Evolutionary conservation across 2,113 vertebrate species (phyloP), one percentile per base, ranked within the genome.

Genomic region (Paradoxurus hermaphroditus): DNA sequence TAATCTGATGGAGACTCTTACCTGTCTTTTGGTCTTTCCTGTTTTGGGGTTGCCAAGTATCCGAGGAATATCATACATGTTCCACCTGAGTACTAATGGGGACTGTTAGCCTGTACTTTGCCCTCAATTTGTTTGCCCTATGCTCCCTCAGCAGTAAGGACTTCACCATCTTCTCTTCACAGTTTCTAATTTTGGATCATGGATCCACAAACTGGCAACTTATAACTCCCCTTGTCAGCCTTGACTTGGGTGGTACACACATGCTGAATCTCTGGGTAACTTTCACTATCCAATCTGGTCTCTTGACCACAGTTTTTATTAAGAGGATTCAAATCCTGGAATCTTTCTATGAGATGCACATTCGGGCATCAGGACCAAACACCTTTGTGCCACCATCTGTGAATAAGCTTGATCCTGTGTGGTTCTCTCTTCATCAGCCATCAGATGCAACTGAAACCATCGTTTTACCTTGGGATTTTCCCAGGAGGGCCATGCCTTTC

Each of bases 201-300:
- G 21, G 0, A 13, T 83, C 75, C 18, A 39, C 31, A 49, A 36
- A 90, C 44, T 49, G 16, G 23, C n/a, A n/a, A 29, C 23, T n/a
- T 53, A 25, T 0, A 67, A 23, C 27, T 75, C 4, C 5, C 1
- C 13, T 19, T 15, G 5, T 25, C 23, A 86, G 21, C 10, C 2
- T 5, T 87, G 29, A 41, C 5, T 81, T 19, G 25, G 1, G 2
- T 25, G 25, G 5, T 36, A 36, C 8, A 29, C 6, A 1, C 39
- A 36, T 13, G 5, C 12, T 49, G 7, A 62, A 19, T 56, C 49
- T 85, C 62, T 36, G 18, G 36, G 7, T 53, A 23, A 83, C 6
- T 68, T 46, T 90, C 51, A 49, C 3, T 15, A 2, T 91, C 10
- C 4, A 46, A 0, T 13, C 19, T 92, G 19, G 8, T 4, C 44